Conservation (phyloP, 2,797 vertebrate species). For the Denticeps clupeoides region DNA sequence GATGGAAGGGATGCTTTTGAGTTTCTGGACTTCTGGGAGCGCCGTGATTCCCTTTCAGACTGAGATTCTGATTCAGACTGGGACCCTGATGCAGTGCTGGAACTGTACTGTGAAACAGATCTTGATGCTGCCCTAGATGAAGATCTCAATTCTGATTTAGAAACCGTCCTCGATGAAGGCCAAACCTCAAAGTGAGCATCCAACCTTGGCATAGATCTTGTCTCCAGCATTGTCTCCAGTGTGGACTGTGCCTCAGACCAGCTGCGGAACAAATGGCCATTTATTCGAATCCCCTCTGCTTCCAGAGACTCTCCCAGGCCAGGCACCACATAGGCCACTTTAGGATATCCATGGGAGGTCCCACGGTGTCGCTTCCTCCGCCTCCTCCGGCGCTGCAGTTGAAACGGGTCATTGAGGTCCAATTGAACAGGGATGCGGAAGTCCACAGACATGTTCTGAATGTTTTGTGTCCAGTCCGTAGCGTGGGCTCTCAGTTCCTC, state of each 20-base stretch:
- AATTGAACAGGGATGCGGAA: constrained; percentile 60
- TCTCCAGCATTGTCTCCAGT: constrained; percentile 22
- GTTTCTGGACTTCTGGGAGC: too few relatives aligned
- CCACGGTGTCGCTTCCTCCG: constrained; percentile 52
- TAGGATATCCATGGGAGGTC: constrained; percentile 7
- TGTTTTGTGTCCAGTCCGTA: constrained; percentile 83
- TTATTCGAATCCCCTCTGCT: constrained; percentile 37
- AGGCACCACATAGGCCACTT: not conserved
- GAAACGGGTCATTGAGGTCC: constrained; percentile 68
- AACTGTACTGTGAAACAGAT: constrained; percentile 16
- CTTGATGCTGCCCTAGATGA: constrained; percentile 13
- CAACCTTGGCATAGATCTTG: constrained; percentile 20
- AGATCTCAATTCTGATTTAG: constrained; percentile 13
- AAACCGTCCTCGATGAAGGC: constrained; percentile 9
- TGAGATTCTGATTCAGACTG: constrained; percentile 38
- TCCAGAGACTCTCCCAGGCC: constrained; percentile 34
- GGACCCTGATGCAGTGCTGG: constrained; percentile 33
- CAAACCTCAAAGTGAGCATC: constrained; percentile 14
- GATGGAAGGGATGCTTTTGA: too few relatives aligned
- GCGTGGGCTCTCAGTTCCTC: constrained; percentile 81
- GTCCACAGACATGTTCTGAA: constrained; percentile 71
- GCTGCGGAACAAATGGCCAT: constrained; percentile 53
- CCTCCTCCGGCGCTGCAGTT: constrained; percentile 62
- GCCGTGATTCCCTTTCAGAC: constrained; percentile 43
- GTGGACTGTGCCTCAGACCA: constrained; percentile 34